Percentiles rank a stretch among this genome's conserved stretches.
These are phyloP conservation scores for Psylliodes chrysocephalus DNA, from an alignment of 2,888 invertebrate genomes.

Conservation along the genomic window DNA sequence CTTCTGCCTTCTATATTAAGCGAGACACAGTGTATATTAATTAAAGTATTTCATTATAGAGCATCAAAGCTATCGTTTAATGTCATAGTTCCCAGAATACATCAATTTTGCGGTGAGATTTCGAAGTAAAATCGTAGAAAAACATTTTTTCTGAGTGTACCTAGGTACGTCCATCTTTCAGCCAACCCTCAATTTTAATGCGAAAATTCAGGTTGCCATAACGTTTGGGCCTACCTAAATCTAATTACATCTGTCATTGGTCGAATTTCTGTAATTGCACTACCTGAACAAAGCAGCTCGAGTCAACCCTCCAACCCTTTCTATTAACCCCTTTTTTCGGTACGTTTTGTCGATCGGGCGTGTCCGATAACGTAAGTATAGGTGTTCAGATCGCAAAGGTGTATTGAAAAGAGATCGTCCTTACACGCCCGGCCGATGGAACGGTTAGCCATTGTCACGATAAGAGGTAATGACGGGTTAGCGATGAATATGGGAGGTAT, in stretches of 20 bases:
- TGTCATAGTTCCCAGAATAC: no score
- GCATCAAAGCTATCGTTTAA: no score
- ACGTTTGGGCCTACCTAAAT: slow-evolving; percentile 22
- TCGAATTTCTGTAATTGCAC: slow-evolving; percentile 42
- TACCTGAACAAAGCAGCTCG: slow-evolving; percentile 32
- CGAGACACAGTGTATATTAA: no score
- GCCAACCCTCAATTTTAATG: no score
- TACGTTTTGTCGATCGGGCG: slow-evolving; percentile 49
- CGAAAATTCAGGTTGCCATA: slow-evolving; percentile 31
- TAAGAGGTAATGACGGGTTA: slow-evolving; percentile 62
- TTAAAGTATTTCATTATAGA: no score
- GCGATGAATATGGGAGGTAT: slow-evolving; percentile 60
- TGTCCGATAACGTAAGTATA: slow-evolving; percentile 50
- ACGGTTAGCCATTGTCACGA: slow-evolving; percentile 34
- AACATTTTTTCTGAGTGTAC: no score
- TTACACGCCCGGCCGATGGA: slow-evolving; percentile 35
- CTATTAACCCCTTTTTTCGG: slow-evolving; percentile 37
- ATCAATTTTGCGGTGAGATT: no score
- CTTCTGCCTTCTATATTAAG: no score
- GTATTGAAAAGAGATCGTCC: slow-evolving; percentile 43
- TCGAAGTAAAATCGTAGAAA: no score
- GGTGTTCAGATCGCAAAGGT: slow-evolving; percentile 47
- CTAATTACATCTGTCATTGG: slow-evolving; percentile 51
- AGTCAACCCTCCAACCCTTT: neutral
- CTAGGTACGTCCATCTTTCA: neutral